These are phyloP conservation scores for Macrobrachium rosenbergii DNA, from an alignment of 1,140 invertebrate genomes.

Conservation along the genomic window DNA sequence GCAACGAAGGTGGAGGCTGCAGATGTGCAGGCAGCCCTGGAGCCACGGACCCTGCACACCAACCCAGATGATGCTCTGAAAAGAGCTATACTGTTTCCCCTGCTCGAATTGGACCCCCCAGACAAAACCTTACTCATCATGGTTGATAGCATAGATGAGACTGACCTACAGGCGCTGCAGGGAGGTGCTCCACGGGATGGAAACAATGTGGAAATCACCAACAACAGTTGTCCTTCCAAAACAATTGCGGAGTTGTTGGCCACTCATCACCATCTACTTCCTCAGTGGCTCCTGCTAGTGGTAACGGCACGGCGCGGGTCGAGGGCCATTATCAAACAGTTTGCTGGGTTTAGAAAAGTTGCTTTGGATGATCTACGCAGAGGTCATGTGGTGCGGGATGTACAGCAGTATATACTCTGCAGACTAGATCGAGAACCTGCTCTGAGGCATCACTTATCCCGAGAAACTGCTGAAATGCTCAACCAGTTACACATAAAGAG, in stretches of 20 bases:
- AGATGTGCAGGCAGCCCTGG: slow-evolving; percentile 72
- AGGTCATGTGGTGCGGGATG: slow-evolving; percentile 79
- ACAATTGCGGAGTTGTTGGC: slow-evolving; percentile 89
- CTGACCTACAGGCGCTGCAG: slow-evolving; percentile 72
- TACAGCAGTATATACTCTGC: slow-evolving; percentile 94
- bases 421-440: slow-evolving; percentile 87
- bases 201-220: slow-evolving; percentile 83
- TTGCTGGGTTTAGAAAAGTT: slow-evolving; percentile 91
- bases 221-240: slow-evolving; percentile 76
- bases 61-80: slow-evolving; percentile 93
- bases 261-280: slow-evolving; percentile 92
- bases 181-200: slow-evolving; percentile 68
- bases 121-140: slow-evolving; percentile 87
- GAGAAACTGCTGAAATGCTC: slow-evolving; percentile 92
- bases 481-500: slow-evolving; percentile 97
- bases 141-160: slow-evolving; percentile 90
- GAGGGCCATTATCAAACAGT: slow-evolving; percentile 85
- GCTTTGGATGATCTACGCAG: slow-evolving; percentile 64
- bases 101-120: slow-evolving; percentile 84
- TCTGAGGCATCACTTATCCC: slow-evolving; percentile 83
- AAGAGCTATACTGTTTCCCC: slow-evolving; percentile 86
- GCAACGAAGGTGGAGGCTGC: slow-evolving; percentile 84
- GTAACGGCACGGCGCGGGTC: slow-evolving; percentile 86
- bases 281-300: slow-evolving; percentile 91
- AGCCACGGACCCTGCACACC: slow-evolving; percentile 69